phyloP scores from a whole-genome alignment of 2,797 vertebrate species.

The Mus spretus region DNA sequence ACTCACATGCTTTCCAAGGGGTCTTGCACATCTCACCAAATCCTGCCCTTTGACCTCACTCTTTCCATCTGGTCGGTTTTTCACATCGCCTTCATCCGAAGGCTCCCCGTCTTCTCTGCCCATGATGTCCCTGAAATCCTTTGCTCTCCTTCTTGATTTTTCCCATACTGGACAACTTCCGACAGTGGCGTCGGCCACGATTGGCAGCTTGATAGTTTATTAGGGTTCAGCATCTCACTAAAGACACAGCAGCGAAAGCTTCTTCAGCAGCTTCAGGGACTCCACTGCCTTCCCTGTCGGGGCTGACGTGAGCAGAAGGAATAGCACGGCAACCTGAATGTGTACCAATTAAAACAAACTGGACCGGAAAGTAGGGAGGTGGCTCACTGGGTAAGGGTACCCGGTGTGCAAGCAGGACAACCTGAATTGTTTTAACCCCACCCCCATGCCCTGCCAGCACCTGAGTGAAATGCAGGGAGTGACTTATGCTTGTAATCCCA shows the following conservation, averaged over 20 bases:
- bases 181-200: not conserved
- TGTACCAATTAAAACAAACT: not conserved
- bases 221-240: not conserved
- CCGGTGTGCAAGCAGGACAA: not conserved
- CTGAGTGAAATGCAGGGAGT: not conserved
- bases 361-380: not conserved
- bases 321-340: not conserved
- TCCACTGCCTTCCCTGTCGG: not conserved
- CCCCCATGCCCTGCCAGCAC: not conserved
- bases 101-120: not conserved
- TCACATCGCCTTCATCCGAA: not conserved
- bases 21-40: not conserved
- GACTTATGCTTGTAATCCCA: not conserved
- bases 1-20: conserved; percentile 7
- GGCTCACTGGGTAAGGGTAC: not conserved
- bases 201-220: not conserved
- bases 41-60: not conserved
- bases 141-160: not conserved
- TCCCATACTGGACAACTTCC: not conserved
- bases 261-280: not conserved
- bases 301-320: not conserved
- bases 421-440: not conserved
- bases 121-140: not conserved
- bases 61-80: not conserved
- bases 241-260: not conserved